A percentile compares a stretch with the other conserved stretches of the same genome.
phyloP scores from a whole-genome alignment of 1,140 invertebrate genomes.

The Luehdorfia chinensis region DNA sequence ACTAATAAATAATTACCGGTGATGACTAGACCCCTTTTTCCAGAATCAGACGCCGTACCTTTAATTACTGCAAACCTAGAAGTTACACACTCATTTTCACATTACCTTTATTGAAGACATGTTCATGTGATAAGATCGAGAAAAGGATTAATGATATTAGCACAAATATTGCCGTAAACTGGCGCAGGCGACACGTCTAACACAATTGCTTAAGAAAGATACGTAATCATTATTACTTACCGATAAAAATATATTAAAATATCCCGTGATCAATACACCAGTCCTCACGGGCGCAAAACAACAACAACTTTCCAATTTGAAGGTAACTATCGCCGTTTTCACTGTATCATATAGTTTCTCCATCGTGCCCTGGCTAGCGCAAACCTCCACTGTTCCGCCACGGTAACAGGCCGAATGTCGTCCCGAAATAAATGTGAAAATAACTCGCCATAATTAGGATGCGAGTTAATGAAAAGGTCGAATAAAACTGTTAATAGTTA shows the following conservation, averaged over 20 bases:
- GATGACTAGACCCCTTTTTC: no score
- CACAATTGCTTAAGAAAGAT: background rate
- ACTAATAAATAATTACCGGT: no score
- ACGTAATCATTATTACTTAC: conserved; percentile 32
- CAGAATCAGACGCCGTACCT: no score
- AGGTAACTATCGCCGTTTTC: conserved; percentile 35
- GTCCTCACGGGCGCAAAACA: conserved; percentile 40
- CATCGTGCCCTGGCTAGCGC: conserved; percentile 27
- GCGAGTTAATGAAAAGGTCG: conserved; percentile 43
- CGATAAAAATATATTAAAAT: conserved; percentile 45
- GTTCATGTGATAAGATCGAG: no score
- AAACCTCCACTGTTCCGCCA: conserved; percentile 2
- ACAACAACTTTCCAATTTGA: conserved; percentile 45
- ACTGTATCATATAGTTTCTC: conserved; percentile 37
- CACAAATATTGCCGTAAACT: no score
- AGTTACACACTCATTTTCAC: no score
- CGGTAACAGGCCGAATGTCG: conserved; percentile 23
- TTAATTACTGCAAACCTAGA: no score
- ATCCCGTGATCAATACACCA: conserved; percentile 39
- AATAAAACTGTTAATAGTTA: conserved; percentile 29
- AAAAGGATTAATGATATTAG: no score
- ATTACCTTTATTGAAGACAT: no score
- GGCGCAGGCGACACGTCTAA: no score
- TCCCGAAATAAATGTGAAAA: conserved; percentile 31
- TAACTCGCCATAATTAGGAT: conserved; percentile 52